These are phyloP conservation scores for Exocentrus adspersus DNA, from an alignment of 2,888 invertebrate species.

Conservation along the genomic window DNA sequence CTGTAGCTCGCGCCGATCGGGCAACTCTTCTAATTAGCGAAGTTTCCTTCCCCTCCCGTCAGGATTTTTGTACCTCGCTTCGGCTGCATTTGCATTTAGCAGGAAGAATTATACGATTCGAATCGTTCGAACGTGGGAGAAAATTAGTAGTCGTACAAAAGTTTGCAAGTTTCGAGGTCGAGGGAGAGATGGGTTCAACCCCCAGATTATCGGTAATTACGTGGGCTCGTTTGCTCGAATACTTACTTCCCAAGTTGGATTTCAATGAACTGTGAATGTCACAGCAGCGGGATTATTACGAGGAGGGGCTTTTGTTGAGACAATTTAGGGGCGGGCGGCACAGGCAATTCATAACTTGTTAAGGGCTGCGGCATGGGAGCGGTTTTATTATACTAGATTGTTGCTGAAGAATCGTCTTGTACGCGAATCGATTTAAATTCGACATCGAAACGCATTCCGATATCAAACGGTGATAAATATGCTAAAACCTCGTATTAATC, in stretches of 20 bases:
- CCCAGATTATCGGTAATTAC: conserved; percentile 48
- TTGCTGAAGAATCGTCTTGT: too few species aligned
- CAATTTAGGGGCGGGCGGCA: conserved; percentile 31
- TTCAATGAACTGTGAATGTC: conserved; percentile 46
- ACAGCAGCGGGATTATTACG: conserved; percentile 43
- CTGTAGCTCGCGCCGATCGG: background rate
- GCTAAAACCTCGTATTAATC: too few species aligned
- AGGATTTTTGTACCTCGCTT: conserved; percentile 2
- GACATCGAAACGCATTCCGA: too few species aligned
- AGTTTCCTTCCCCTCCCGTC: background rate
- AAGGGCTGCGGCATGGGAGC: conserved; percentile 8
- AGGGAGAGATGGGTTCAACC: conserved; percentile 33
- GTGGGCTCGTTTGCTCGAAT: conserved; percentile 45
- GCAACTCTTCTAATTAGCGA: conserved; percentile 13
- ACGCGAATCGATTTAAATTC: too few species aligned
- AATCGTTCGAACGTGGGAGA: conserved; percentile 18
- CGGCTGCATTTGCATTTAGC: conserved; percentile 18
- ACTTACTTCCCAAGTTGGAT: conserved; percentile 41
- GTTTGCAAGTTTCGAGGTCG: conserved; percentile 26
- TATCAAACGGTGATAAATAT: too few species aligned
- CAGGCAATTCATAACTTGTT: conserved; percentile 17
- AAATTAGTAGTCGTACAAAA: conserved; percentile 34
- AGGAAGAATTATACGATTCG: conserved; percentile 14
- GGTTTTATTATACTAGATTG: conserved; percentile 1
- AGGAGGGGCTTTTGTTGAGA: conserved; percentile 38